A percentile compares a stretch with the other conserved stretches of the same genome.
These are phyloP conservation scores for Sylvicola fuscatus DNA, from an alignment of 2,888 invertebrate genomes.

Conservation along the genomic window DNA sequence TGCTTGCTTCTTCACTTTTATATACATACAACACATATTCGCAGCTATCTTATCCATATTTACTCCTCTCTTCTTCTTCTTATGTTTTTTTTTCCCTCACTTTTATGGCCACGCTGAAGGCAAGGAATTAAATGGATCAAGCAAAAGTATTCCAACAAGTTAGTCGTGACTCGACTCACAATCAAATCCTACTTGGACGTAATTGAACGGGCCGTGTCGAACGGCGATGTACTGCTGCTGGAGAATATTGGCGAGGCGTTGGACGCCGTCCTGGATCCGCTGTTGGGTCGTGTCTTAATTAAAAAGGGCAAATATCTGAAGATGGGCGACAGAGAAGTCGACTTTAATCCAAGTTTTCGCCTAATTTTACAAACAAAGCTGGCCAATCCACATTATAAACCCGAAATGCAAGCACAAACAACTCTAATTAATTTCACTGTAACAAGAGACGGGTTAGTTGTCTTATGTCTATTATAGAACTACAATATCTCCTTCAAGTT, in stretches of 20 bases:
- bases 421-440: conserved; percentile 92
- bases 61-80: no score
- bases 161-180: conserved; percentile 57
- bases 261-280: conserved; percentile 78
- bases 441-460: conserved; percentile 54
- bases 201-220: conserved; percentile 52
- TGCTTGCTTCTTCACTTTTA: no score
- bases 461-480: not conserved
- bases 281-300: conserved; percentile 70
- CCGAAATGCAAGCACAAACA: conserved; percentile 91
- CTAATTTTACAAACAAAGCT: conserved; percentile 81
- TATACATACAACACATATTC: no score
- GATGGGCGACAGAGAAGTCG: conserved; percentile 85
- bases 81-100: no score
- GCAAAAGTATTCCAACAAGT: conserved; percentile 49
- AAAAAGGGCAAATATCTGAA: conserved; percentile 65
- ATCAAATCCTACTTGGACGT: conserved; percentile 66
- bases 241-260: conserved; percentile 80
- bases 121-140: conserved; percentile 94
- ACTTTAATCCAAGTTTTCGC: conserved; percentile 62
- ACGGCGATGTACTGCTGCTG: conserved; percentile 57
- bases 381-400: conserved; percentile 90
- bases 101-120: conserved; percentile 17
- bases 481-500: not conserved
- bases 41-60: no score